Conservation (phyloP, 2,797 vertebrate genomes). For the Sebastes matsubarae region DNA sequence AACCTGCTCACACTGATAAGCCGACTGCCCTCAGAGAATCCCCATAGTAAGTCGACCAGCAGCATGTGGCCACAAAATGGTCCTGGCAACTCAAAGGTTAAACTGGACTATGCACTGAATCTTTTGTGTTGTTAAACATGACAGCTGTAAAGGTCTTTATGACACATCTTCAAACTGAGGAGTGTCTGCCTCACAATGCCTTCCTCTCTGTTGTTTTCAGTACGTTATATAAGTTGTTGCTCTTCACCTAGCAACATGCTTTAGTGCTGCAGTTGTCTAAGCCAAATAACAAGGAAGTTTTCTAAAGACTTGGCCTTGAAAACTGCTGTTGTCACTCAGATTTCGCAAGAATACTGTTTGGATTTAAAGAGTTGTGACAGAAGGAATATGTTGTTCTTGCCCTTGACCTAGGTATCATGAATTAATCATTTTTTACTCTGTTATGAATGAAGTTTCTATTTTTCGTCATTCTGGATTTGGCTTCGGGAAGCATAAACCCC, state of each 20-base stretch:
- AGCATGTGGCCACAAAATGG: not conserved
- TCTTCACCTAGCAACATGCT: slow-evolving; percentile 52
- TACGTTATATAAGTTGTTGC: slow-evolving; percentile 15
- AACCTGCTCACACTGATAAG: slow-evolving; percentile 46
- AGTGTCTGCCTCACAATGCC: slow-evolving; percentile 34
- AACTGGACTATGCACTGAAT: slow-evolving; percentile 41
- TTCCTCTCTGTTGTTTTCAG: slow-evolving; percentile 25
- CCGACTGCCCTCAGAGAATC: slow-evolving; percentile 14
- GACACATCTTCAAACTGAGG: slow-evolving; percentile 37
- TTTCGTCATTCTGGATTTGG: slow-evolving; percentile 27
- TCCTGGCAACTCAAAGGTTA: not conserved
- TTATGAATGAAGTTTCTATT: slow-evolving; percentile 33
- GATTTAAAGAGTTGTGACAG: not conserved
- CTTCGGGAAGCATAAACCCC: slow-evolving; percentile 44
- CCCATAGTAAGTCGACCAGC: not conserved
- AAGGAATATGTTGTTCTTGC: not conserved
- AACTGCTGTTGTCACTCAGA: not conserved
- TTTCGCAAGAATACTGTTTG: not conserved
- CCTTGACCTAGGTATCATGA: not conserved
- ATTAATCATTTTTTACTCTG: slow-evolving; percentile 7
- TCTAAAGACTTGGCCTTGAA: slow-evolving; percentile 13
- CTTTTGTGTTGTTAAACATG: slow-evolving; percentile 65
- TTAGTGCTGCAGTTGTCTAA: not conserved
- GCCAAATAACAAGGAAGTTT: slow-evolving; percentile 3
- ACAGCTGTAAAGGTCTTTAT: slow-evolving; percentile 65